Evolutionary conservation across 2,113 vertebrate species (phyloP), one percentile per base, ranked within the genome.

Genomic region (Galbula dea): DNA sequence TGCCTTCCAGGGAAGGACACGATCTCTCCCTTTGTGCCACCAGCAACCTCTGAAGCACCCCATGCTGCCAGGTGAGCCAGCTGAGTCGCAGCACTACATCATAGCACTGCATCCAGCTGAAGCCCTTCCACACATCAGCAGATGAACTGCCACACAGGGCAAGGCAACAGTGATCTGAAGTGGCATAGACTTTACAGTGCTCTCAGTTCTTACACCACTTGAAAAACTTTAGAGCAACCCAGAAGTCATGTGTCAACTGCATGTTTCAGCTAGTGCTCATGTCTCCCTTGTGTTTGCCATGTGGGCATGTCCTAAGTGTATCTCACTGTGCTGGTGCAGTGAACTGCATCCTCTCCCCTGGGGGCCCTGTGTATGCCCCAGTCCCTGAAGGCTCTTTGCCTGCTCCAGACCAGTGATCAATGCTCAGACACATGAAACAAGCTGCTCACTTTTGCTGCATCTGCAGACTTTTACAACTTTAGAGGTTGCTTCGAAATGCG

Each of bases 351-450:
- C 49, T 32, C 59, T 82, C 67, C 32, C 0, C 1, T 37, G 49
- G 10, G 27, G 6, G 4, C 14, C 6, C 22, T 9, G 22, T 41
- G 19, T n/a, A 6, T 63, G 4, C 11, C 21, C 17, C 72, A 27
- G 30, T 27, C 59, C 46, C 69, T 11, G 8, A 10, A 29, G 24
- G 6, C 46, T 55, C 37, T 29, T 71, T 45, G 21, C 15, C 18
- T 22, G 14, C 27, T 5, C 12, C 17, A 41, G 32, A 34, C 22
- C 29, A 36, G 16, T 2, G 0, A 13, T 22, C 7, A 1, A 3
- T 27, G 20, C 41, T 45, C 10, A 1, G 43, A 32, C 24, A 19
- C 12, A 12, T 10, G 26, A 48, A 55, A 45, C 6, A 8, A 74
- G 57, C 24, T 4, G 0, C 67, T 9, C 36, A 21, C 58, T 84